Evolutionary conservation across 2,888 invertebrate genomes (phyloP).

Genomic region (Dascillus cervinus): DNA sequence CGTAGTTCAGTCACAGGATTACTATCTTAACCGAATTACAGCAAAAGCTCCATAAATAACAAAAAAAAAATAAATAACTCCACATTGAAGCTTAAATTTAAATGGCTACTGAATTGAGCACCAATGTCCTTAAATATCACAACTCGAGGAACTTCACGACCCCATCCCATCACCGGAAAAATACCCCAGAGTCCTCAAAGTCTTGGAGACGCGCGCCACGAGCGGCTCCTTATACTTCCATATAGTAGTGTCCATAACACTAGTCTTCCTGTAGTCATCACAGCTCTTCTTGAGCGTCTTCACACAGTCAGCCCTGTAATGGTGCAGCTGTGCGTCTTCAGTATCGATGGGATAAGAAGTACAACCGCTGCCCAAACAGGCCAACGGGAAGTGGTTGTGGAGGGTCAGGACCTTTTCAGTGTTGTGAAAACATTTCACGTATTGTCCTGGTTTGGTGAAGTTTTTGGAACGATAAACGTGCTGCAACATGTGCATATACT

Average conservation of each 20-base stretch:
- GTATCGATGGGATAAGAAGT: slow-evolving; percentile 72
- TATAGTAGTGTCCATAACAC: slow-evolving; percentile 68
- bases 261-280: slow-evolving; percentile 66
- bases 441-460: slow-evolving; percentile 81
- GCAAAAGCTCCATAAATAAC: too few relatives aligned
- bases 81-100: too few relatives aligned
- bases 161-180: too few relatives aligned
- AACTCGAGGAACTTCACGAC: slow-evolving; percentile 20
- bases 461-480: slow-evolving; percentile 78
- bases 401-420: slow-evolving; percentile 74
- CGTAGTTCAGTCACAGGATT: too few relatives aligned
- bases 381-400: slow-evolving; percentile 79
- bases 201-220: slow-evolving; percentile 55
- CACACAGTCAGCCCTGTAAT: slow-evolving; percentile 84
- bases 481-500: slow-evolving; percentile 75
- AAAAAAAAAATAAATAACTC: too few relatives aligned
- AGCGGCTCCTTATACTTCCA: slow-evolving; percentile 74
- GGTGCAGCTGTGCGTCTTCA: slow-evolving; percentile 74
- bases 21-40: too few relatives aligned
- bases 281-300: slow-evolving; percentile 73
- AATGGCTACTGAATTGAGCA: too few relatives aligned
- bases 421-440: slow-evolving; percentile 85
- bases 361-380: slow-evolving; percentile 46
- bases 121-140: too few relatives aligned
- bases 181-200: slow-evolving; percentile 62